Base-by-base conservation (phyloP, 2,113 vertebrate species). In the Melanerpes aurifrons region DNA sequence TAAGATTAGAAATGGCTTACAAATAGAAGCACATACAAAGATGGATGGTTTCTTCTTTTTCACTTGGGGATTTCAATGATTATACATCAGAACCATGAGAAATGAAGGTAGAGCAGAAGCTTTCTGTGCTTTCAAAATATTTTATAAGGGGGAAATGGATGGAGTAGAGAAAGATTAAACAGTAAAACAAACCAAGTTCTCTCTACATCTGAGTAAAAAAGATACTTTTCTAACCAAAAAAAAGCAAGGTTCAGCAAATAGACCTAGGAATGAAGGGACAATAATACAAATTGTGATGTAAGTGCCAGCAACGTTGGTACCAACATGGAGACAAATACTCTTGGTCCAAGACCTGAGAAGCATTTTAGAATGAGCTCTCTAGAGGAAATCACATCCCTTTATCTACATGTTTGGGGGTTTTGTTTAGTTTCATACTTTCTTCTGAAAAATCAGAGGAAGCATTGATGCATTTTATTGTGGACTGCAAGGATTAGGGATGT, bases 21-120 rank as follows among this genome's bases (percentile, higher is more conserved):
- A 92, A 82, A 21, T 48, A 45, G 6, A 63, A 70, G 53, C 29
- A 81, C 13, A 69, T 1, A 9, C 8, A 56, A 10, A 40, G 35
- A 7, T 15, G 2, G 3, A 7, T 19, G 3, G 12, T 68, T 16
- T 5, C 35, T 26, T 32, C 28, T 48, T 28, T n/a, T 5, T 2
- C 1, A 79, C 0, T n/a, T 66, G 3, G 7, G 21, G 8, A 59
- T 76, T 94, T 82, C 43, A 64, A 10, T 53, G 9, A 53, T 87
- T 87, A 43, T 13, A 59, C 73, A 73, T 63, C 17, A 66, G 47
- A 21, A 69, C 10, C 17, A 63, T 28, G 29, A 86, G 64, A 91
- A 92, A 86, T 22, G 17, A 92, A 70, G 26, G 6, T 59, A 75
- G 5, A 59, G 24, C 13, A 81, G 9, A 74, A 86, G 12, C 24